Evolutionary conservation across 2,797 vertebrate species (phyloP), one percentile per base, ranked within the genome.

Genomic region (Cynodonichthys magdalenae): DNA sequence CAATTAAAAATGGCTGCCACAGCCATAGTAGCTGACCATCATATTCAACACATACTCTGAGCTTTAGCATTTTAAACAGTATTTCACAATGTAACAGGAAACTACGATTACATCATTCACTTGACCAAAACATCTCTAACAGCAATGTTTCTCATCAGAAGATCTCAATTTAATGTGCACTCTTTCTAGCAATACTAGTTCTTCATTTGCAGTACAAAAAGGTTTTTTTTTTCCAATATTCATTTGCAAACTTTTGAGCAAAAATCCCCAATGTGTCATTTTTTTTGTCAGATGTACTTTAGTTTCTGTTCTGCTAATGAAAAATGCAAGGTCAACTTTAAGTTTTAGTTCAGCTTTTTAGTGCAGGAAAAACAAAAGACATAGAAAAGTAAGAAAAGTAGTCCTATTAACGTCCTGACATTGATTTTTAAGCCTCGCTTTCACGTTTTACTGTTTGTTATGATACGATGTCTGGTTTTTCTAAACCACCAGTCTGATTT

Each of bases 401-500:
- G 29, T 24, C 15, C 17, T 44, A 34, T 3, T 14, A 27, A 12
- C 14, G 20, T 45, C 34, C 28, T 18, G 44, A 44, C n/a, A 27
- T 20, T 9, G 19, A 36, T 45, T 53, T 45, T 20, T 18, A 45
- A 5, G 46, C 17, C 11, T 27, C 11, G 17, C 52, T 10, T 34
- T 28, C 12, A 34, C 42, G 4, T 39, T 39, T 12, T 46, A 15
- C 34, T 53, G 55, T 48, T 41, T 48, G 9, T 54, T 41, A 8
- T 50, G 49, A 5, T 57, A 39, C 3, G 24, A 15, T 50, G 51
- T 48, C n/a, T 15, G 41, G 47, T 19, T 44, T 58, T n/a, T 10
- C 48, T 10, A 49, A 15, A 24, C 20, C 6, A 50, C 10, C 52
- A 9, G 28, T 65, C 19, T 62, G 66, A 70, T 48, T 71, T 63